Base-by-base conservation (phyloP, 1,140 invertebrate species). In the Mya arenaria region DNA sequence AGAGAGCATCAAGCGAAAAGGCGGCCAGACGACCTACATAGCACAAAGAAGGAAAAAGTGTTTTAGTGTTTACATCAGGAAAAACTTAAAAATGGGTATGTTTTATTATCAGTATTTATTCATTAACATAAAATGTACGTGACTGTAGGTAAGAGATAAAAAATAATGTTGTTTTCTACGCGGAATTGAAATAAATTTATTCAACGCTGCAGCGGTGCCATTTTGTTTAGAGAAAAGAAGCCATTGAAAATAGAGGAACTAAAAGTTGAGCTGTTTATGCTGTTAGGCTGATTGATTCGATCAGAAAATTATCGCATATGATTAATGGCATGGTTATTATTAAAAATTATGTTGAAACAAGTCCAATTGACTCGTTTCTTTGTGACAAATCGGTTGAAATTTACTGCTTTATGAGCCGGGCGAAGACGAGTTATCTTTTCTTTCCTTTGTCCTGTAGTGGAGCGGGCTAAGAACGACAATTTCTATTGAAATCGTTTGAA, bases 21-120 rank as follows among this genome's bases (percentile, higher is more conserved):
- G 77, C 77, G 77, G 77, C 63, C 37, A 71, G 65, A 80, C 77
- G 65, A 80, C 77, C 77, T 80, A 80, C 56, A 80, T 80, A 71
- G 65, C 65, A 80, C 77, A 80, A 80, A 80, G 77, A 80, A 80
- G 65, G 65, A 79, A 13, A 25, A 34, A 68, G 10, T 15, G 39
- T 36, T 62, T 13, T 39, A 68, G 30, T 36, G 36, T 69, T 66
- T 69, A 41, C n/a, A 62, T 36, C 28, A 65, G 37, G 37, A 62
- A 75, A 48, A 44, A 39, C 41, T 23, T 36, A 15, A 80, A 80
- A 80, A 80, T 80, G 77, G 77, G 77, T 80, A 69, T 60, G 77
- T 80, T 37, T 56, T n/a, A n/a, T n/a, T n/a, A n/a, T n/a, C 19
- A 52, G 2, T 52, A 52, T 52, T 52, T 1, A 3, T 52, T 52